Percentiles rank a stretch among this genome's conserved stretches.
phyloP scores from a whole-genome alignment of 1,140 invertebrate species.

The Conus betulinus region DNA sequence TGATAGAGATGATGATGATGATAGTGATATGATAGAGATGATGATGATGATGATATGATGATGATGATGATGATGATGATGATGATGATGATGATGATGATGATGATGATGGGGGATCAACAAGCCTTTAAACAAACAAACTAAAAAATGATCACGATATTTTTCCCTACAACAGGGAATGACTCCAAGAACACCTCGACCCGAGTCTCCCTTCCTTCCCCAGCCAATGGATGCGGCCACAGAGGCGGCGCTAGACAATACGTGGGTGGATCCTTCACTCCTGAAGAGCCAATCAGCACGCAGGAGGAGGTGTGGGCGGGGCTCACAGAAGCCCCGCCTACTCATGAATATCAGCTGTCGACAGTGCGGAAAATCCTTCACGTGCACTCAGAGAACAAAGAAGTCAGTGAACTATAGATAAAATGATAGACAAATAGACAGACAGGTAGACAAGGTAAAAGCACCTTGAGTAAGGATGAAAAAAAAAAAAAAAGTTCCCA shows the following conservation, averaged over 20 bases:
- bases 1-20: too few relatives aligned
- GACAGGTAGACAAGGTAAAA: too few relatives aligned
- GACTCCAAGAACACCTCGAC: not conserved
- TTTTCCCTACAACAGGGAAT: not conserved
- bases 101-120: not conserved
- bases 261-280: not conserved
- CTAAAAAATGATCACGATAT: not conserved
- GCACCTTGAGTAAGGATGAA: not conserved
- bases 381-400: not conserved
- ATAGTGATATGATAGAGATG: not conserved
- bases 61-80: not conserved
- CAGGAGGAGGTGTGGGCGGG: not conserved
- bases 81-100: not conserved
- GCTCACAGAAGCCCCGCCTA: not conserved
- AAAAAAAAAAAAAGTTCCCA: too few relatives aligned
- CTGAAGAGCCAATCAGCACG: not conserved
- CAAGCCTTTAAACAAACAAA: not conserved
- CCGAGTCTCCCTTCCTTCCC: not conserved
- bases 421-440: too few relatives aligned
- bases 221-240: not conserved
- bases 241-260: not conserved
- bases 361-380: not conserved
- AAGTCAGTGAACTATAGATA: not conserved
- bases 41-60: too few relatives aligned
- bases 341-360: not conserved